Evolutionary conservation across 2,888 invertebrate genomes (phyloP).

Genomic region (Amitus sp.): DNA sequence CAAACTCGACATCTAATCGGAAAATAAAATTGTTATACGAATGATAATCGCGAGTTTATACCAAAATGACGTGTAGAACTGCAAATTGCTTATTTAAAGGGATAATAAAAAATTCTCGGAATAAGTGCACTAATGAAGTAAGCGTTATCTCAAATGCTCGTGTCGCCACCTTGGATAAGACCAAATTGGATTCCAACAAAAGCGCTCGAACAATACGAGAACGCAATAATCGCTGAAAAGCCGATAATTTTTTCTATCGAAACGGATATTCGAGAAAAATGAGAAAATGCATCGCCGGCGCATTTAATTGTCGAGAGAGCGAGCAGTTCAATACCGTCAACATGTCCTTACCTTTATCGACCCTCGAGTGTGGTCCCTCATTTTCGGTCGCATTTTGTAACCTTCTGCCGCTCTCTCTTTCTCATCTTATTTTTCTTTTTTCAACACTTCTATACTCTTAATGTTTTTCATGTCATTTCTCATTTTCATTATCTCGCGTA

Average conservation of each 20-base stretch:
- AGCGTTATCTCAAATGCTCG: conserved; percentile 24
- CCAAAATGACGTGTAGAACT: not conserved
- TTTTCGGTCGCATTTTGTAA: conserved; percentile 35
- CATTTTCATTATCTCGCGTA: conserved; percentile 44
- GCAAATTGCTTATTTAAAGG: conserved; percentile 6
- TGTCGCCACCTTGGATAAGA: conserved; percentile 18
- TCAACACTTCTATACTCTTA: too few relatives aligned
- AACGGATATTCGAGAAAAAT: too few relatives aligned
- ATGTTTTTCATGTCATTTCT: conserved; percentile 38
- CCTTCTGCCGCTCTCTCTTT: conserved; percentile 37
- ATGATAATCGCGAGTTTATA: not conserved
- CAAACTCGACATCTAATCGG: too few relatives aligned
- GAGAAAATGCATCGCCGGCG: too few relatives aligned
- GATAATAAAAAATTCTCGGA: not conserved
- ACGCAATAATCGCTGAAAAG: too few relatives aligned
- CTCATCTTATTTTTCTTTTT: conserved; percentile 40
- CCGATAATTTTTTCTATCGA: too few relatives aligned
- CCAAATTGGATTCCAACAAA: conserved; percentile 19
- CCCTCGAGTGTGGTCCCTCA: too few relatives aligned
- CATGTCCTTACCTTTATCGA: not conserved
- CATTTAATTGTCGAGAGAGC: too few relatives aligned
- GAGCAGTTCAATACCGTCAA: not conserved
- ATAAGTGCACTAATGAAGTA: conserved; percentile 30
- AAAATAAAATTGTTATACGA: too few relatives aligned
- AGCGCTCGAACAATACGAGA: conserved; percentile 6